A percentile compares a stretch with the other conserved stretches of the same genome.
Conservation (phyloP, 2,888 invertebrate genomes). For the Entomobrya multifasciata region DNA sequence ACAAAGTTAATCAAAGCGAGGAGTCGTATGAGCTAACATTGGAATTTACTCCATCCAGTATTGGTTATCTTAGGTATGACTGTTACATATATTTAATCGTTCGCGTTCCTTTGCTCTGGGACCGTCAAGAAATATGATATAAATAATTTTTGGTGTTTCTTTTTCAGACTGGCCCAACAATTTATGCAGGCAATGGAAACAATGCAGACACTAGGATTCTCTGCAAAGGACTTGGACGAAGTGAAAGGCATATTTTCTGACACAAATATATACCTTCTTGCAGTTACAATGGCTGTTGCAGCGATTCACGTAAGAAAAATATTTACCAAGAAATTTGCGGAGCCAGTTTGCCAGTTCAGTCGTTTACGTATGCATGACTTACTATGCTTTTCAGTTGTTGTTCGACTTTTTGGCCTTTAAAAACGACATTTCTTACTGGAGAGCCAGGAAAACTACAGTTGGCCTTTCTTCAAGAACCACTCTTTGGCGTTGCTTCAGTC, state of each 20-base stretch:
- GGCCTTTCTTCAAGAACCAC: slow-evolving; percentile 94
- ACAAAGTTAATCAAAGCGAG: slow-evolving; percentile 79
- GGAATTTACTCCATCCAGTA: slow-evolving; percentile 76
- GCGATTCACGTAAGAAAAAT: slow-evolving; percentile 96
- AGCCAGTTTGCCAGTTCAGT: no score
- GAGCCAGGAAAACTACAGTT: slow-evolving; percentile 87
- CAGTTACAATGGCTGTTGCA: slow-evolving; percentile 93
- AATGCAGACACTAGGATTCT: slow-evolving; percentile 89
- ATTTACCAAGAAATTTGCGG: no score
- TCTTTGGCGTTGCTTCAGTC: slow-evolving; percentile 96
- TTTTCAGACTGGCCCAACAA: slow-evolving; percentile 86
- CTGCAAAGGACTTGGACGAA: slow-evolving; percentile 96
- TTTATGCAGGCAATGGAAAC: slow-evolving; percentile 88
- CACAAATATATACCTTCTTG: slow-evolving; percentile 94
- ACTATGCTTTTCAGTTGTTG: slow-evolving; percentile 87
- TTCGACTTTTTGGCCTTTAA: slow-evolving; percentile 99
- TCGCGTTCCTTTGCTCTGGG: no score
- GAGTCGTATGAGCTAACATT: slow-evolving; percentile 72
- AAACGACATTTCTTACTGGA: slow-evolving; percentile 98
- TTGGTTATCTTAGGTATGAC: slow-evolving; percentile 77
- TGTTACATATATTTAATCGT: no score
- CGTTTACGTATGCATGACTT: no score
- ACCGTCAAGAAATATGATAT: no score
- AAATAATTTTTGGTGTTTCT: no score
- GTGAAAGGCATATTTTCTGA: slow-evolving; percentile 97